phyloP scores from a whole-genome alignment of 2,113 vertebrate species.

The Columbina picui region DNA sequence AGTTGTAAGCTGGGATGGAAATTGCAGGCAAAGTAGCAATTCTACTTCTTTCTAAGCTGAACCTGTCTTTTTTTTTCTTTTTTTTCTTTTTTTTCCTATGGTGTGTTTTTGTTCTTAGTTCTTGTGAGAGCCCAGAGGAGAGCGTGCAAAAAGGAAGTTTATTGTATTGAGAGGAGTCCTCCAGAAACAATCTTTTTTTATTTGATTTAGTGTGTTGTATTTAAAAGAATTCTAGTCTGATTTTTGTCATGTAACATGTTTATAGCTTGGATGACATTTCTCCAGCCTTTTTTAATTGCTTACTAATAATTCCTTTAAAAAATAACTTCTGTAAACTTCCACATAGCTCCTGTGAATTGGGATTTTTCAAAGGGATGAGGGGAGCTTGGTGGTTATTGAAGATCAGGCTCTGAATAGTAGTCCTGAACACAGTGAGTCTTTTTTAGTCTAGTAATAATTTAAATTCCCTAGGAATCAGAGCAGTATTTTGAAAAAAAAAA shows the following conservation, averaged over 20 bases:
- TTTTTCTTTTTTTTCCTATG: not conserved
- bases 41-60: not conserved
- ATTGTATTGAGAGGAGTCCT: not conserved
- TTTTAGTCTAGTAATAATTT: not conserved
- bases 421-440: not conserved
- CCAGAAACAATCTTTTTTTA: not conserved
- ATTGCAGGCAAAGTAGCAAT: not conserved
- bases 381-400: not conserved
- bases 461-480: not conserved
- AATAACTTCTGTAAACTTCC: not conserved
- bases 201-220: not conserved
- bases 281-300: not conserved
- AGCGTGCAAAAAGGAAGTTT: not conserved
- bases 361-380: not conserved
- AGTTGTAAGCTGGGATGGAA: not conserved
- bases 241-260: not conserved
- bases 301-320: not conserved
- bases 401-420: not conserved
- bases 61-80: not conserved
- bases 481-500: not conserved
- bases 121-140: not conserved
- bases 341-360: not conserved
- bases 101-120: not conserved
- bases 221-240: not conserved
- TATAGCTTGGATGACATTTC: not conserved